Percentiles rank a stretch among this genome's conserved stretches.
Conservation (phyloP, 2,888 invertebrate genomes). For the Deroplatys truncata region DNA sequence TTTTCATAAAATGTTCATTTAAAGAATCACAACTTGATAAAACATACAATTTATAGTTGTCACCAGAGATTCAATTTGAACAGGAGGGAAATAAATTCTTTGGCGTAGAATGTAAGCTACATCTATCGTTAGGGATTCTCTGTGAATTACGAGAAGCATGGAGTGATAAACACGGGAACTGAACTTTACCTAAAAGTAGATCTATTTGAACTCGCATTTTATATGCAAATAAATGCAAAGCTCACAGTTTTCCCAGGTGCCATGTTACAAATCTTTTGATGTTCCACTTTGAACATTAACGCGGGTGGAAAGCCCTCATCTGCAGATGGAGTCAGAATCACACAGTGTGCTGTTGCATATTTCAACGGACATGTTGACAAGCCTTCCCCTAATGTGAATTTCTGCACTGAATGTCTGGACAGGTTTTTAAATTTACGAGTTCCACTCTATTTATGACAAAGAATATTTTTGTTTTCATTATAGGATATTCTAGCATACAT, state of each 20-base stretch:
- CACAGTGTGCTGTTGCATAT: neutral
- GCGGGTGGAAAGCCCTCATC: neutral
- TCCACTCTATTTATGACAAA: neutral
- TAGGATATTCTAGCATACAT: neutral
- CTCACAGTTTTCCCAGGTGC: neutral
- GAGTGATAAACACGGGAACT: neutral
- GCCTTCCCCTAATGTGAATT: too few species aligned
- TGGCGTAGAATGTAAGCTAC: too few species aligned
- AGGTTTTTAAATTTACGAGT: neutral
- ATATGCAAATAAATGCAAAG: neutral
- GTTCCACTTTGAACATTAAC: neutral
- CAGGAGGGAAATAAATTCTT: too few species aligned
- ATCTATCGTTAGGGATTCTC: too few species aligned
- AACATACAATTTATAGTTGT: too few species aligned
- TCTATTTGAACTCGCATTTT: neutral
- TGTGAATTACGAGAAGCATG: neutral
- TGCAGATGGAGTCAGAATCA: neutral
- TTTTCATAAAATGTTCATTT: too few species aligned
- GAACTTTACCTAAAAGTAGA: neutral
- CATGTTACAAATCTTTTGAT: neutral
- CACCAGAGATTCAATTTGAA: too few species aligned
- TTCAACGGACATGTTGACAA: neutral
- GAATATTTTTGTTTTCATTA: neutral
- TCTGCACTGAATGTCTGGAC: neutral
- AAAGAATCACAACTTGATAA: too few species aligned